Evolutionary conservation across 2,888 invertebrate genomes (phyloP).

Genomic region (Nematopogon swammerdamellus): DNA sequence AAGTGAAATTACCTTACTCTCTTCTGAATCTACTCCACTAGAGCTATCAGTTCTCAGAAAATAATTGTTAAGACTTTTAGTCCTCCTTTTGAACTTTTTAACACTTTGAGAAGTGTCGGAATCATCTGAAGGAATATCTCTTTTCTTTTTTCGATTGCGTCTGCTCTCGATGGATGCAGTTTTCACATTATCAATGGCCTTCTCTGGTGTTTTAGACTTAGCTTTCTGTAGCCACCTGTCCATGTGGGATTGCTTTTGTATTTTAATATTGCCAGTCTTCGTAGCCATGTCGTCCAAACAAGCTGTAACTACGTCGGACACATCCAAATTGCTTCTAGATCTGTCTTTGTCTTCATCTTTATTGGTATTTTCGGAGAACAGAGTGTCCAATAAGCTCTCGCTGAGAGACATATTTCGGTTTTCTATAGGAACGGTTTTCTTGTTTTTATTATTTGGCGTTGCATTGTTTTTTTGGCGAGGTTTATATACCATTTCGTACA

Average conservation of each 20-base stretch:
- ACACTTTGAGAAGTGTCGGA: neutral
- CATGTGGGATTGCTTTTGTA: constrained; percentile 49
- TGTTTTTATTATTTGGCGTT: constrained; percentile 22
- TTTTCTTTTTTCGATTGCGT: constrained; percentile 11
- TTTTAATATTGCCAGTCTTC: constrained; percentile 45
- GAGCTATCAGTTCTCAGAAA: neutral
- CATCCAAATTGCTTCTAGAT: constrained; percentile 29
- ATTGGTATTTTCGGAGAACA: constrained; percentile 40
- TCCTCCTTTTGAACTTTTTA: neutral
- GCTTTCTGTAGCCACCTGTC: constrained; percentile 51
- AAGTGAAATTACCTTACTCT: neutral
- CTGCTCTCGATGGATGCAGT: constrained; percentile 19
- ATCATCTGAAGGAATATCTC: neutral
- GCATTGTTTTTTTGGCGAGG: constrained; percentile 17
- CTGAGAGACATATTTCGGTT: constrained; percentile 40
- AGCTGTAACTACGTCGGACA: constrained; percentile 46
- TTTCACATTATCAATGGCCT: constrained; percentile 10
- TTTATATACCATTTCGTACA: constrained; percentile 30
- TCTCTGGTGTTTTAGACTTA: constrained; percentile 48
- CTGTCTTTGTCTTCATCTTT: constrained; percentile 28
- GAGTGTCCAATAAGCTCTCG: constrained; percentile 42
- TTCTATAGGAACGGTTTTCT: constrained; percentile 22
- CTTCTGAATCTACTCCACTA: neutral
- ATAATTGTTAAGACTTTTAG: neutral
- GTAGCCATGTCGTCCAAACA: constrained; percentile 49